Evolutionary conservation across 2,888 invertebrate species (phyloP), one percentile per base, ranked within the genome.

Genomic region (Brassicogethes aeneus): DNA sequence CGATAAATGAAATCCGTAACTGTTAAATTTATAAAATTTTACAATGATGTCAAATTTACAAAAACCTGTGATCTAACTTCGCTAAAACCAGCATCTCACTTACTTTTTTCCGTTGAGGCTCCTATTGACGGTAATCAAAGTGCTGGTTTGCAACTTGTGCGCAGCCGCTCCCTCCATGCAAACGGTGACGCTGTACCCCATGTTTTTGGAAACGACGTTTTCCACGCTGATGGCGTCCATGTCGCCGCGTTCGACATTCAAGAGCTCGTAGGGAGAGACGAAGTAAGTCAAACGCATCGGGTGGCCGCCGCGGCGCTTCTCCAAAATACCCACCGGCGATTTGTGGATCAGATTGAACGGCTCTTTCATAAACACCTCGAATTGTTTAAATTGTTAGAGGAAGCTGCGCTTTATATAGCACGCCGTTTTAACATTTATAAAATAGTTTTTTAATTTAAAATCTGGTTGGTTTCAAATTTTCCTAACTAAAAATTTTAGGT

Each of bases 211-310:
- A 16, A 76, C 75, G 29, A 88, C 73, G n/a, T 79, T 70, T 57
- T 92, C 91, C 12, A 80, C 73, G 34, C 82, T 85, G 44, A 93
- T 72, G 7, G 84, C 79, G 56, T 84, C 79, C 32, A 85, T 74
- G 3, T 80, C 78, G 54, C 81, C 81, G 41, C 73, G 75, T 45
- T 85, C 84, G 54, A 80, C 75, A 62, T 89, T 87, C 54, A 94
- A 72, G 36, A 94, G 72, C 64, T 94, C 93, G 61, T 93, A 94
- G 0, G 94, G 93, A 0, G 91, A 88, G 2, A 94, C 86, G 65
- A 94, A 94, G 66, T 93, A 96, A 0, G 91, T 93, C 16, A 96
- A 70, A 57, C 86, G 87, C 88, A 95, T 88, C 1, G 95, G 88
- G 62, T 93, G 91, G 43, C 91, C 92, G 62, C 91, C 92, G 56